These are phyloP conservation scores for Nyctibius bracteatus DNA, from an alignment of 2,113 vertebrate species.

Conservation along the genomic window DNA sequence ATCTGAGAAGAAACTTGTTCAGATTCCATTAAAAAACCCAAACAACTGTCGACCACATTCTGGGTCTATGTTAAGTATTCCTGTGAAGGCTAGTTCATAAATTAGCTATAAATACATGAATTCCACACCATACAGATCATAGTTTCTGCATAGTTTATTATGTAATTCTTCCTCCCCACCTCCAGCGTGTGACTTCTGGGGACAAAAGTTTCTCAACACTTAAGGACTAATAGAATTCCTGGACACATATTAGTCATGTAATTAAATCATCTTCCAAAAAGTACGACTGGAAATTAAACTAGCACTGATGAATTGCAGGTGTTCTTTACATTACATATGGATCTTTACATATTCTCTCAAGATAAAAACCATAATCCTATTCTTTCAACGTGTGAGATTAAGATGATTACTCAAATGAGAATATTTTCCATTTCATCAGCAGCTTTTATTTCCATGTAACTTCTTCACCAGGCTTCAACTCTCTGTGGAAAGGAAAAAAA, in stretches of 20 bases:
- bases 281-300: neutral
- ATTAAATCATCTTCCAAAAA: neutral
- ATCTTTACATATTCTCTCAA: neutral
- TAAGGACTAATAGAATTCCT: neutral
- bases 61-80: fast-evolving
- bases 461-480: conserved; percentile 88
- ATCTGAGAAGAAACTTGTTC: fast-evolving
- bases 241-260: neutral
- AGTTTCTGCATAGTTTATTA: conserved; percentile 54
- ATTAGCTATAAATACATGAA: fast-evolving
- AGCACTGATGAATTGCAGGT: neutral
- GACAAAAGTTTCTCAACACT: neutral
- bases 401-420: neutral
- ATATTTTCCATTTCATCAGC: neutral
- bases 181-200: neutral
- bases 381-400: neutral
- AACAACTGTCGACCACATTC: fast-evolving
- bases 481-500: conserved; percentile 69
- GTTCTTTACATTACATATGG: neutral
- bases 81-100: neutral
- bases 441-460: conserved; percentile 87
- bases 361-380: neutral
- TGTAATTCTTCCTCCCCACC: neutral
- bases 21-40: fast-evolving
- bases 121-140: neutral